These are phyloP conservation scores for Craseonycteris thonglongyai DNA, from an alignment of 2,113 vertebrate genomes.

Conservation along the genomic window DNA sequence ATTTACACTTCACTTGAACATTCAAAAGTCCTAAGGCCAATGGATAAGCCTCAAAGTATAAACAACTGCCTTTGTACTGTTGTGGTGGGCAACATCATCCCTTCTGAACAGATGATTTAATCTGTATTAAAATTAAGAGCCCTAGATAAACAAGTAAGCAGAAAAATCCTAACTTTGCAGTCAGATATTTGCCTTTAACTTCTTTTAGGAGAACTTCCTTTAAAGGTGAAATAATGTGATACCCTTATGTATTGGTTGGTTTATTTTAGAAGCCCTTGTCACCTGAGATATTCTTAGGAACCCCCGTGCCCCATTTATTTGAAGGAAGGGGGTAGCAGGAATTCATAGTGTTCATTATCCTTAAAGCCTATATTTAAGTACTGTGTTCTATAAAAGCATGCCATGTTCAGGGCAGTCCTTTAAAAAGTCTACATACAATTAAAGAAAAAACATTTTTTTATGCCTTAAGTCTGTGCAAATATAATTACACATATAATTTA, in stretches of 20 bases:
- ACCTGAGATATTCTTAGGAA: neutral
- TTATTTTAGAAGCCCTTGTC: neutral
- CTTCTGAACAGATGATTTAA: neutral
- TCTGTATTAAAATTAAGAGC: neutral
- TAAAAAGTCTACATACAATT: neutral
- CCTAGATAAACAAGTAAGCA: rapidly evolving
- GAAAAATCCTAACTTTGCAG: neutral
- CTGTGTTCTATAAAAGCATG: neutral
- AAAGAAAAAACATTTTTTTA: neutral
- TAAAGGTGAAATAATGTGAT: neutral
- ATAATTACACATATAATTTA: neutral
- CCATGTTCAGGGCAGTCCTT: neutral
- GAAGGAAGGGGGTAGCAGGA: neutral
- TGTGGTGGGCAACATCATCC: neutral
- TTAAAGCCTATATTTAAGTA: neutral
- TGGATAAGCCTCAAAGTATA: neutral
- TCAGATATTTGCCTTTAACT: neutral
- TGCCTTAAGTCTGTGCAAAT: neutral
- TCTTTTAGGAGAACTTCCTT: neutral
- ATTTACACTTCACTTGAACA: conserved; percentile 60
- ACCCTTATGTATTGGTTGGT: neutral
- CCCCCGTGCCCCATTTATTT: neutral
- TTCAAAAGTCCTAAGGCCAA: conserved; percentile 35
- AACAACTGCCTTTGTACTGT: neutral
- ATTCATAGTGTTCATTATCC: neutral